Percentiles rank a stretch among this genome's conserved stretches.
These are phyloP conservation scores for Corythaixoides concolor DNA, from an alignment of 2,113 vertebrate genomes.

Conservation along the genomic window DNA sequence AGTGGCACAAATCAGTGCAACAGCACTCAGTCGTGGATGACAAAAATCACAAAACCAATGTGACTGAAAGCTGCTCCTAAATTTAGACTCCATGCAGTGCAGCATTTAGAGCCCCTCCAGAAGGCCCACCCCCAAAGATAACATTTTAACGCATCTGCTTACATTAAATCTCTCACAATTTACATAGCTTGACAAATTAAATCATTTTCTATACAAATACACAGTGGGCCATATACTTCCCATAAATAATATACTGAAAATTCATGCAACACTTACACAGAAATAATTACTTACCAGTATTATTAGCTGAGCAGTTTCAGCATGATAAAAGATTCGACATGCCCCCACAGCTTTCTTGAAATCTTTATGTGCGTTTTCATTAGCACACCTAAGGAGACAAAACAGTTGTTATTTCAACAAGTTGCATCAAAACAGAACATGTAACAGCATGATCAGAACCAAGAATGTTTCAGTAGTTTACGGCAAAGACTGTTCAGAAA, in stretches of 20 bases:
- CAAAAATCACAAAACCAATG: neutral
- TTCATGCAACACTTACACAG: neutral
- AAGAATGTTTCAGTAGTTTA: neutral
- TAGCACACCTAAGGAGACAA: slow-evolving; percentile 75
- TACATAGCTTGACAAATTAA: neutral
- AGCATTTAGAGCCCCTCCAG: neutral
- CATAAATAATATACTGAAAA: neutral
- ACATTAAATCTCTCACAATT: neutral
- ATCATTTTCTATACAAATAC: neutral
- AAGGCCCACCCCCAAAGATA: neutral
- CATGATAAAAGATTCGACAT: slow-evolving; percentile 81
- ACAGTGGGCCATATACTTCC: neutral
- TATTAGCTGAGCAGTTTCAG: slow-evolving; percentile 81
- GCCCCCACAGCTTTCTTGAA: slow-evolving; percentile 87
- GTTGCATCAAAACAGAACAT: neutral
- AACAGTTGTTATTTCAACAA: neutral
- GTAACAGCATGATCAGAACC: neutral
- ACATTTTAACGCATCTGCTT: neutral
- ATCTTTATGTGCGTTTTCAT: slow-evolving; percentile 85
- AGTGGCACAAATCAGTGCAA: neutral
- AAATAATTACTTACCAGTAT: slow-evolving; percentile 76
- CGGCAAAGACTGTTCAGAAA: neutral
- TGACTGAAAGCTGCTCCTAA: neutral
- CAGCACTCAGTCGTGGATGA: neutral
- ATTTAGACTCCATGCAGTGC: neutral